Base-by-base conservation (phyloP, 1,140 invertebrate genomes). In the Megalonaias nervosa region DNA sequence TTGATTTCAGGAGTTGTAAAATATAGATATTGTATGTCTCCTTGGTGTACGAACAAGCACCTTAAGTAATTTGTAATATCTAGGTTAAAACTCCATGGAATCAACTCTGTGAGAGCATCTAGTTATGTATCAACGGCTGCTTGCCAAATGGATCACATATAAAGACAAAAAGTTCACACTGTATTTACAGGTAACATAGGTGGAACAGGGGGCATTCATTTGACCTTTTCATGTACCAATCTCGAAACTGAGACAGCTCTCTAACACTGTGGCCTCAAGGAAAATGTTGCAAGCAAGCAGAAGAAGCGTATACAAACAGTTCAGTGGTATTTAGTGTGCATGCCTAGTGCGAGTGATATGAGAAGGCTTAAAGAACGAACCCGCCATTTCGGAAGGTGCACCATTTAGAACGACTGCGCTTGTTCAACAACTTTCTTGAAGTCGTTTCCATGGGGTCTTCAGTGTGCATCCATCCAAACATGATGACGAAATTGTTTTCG, bases 391-490 rank as follows among this genome's bases (percentile, higher is more conserved):
- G 58, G 55, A 12, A 19, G 81, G 77, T 19, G 69, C 77, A 67
- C 76, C 61, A 1, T 68, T 55, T 19, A 80, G 67, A 57, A 57
- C 60, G 17, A 75, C 19, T 14, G 70, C 48, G 59, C 67, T 68
- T 48, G 79, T 80, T 73, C 86, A 87, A 21, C 82, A 81, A 81
- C 71, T 81, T 17, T 65, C 81, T 48, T 86, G 59, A 21, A 86
- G 60, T 16, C 69, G 59, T 26, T 68, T 64, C 26, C 80, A 80
- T 31, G 82, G 26, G 56, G 55, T 19, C n/a, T 66, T 73, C 19
- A 75, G 38, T 75, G 38, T 74, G 71, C n/a, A 83, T 61, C 21
- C 71, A 74, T 21, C 76, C 80, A 61, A 82, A 67, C 71, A 80
- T 77, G 17, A 77, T 58, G 67, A 83, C 77, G 73, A 70, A 81